These are phyloP conservation scores for Phodopus roborovskii DNA, from an alignment of 2,113 vertebrate genomes.

Conservation along the genomic window DNA sequence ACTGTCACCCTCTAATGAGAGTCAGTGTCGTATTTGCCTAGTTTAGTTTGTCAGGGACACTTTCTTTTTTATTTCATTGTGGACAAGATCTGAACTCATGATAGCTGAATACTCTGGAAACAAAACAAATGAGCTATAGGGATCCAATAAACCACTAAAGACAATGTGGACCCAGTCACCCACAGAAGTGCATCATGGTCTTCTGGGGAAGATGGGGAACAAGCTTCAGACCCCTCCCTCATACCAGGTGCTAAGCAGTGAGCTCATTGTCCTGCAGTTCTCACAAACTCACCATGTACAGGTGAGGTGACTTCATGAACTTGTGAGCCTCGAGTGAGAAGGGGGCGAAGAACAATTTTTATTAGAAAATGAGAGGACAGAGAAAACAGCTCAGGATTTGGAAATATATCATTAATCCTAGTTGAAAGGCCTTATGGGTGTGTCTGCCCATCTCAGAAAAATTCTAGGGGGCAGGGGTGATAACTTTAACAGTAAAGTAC, in stretches of 20 bases:
- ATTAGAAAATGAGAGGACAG: background rate
- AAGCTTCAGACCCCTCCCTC: background rate
- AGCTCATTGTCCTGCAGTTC: background rate
- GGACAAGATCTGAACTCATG: background rate
- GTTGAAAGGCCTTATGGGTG: background rate
- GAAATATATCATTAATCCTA: background rate
- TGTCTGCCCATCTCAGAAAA: background rate
- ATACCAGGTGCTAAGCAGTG: background rate
- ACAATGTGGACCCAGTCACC: background rate
- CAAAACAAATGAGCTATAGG: background rate
- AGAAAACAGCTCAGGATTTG: background rate
- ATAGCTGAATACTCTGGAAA: background rate
- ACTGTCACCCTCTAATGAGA: background rate
- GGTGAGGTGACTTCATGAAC: background rate
- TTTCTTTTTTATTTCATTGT: background rate
- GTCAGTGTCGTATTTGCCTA: background rate
- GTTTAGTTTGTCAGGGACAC: background rate
- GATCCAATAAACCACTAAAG: background rate
- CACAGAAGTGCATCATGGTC: accelerated
- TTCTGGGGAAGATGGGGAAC: background rate
- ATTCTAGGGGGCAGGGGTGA: background rate
- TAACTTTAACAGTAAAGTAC: background rate
- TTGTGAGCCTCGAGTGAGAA: background rate
- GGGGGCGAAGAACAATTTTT: background rate
- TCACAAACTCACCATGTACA: background rate